Base-by-base conservation (phyloP, 2,797 vertebrate genomes). In the Cirrhinus molitorella region DNA sequence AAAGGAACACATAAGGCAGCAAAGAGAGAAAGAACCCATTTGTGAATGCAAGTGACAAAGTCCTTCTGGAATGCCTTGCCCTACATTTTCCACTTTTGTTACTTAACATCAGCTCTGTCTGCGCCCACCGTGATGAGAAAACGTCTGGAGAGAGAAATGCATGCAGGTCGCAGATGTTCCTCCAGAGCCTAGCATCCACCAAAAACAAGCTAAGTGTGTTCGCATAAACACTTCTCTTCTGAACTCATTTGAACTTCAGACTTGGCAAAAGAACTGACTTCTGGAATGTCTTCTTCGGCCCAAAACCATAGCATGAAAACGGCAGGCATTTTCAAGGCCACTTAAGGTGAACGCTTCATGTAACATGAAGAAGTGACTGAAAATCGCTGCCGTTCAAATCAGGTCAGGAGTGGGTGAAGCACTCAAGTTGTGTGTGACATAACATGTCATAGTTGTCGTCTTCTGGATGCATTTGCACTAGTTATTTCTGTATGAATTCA, bases 21-120 rank as follows among this genome's bases (percentile, higher is more conserved):
- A 17, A 74, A 23, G 45, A 47, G 59, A 49, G 80, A 28, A 25
- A 80, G 66, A 79, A 75, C 61, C 6, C 61, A 49, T 70, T 43
- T 80, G 40, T 65, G 55, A 70, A 63, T 68, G 34, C 51, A 55
- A n/a, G 45, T 59, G 76, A 86, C 76, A 73, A 57, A 78, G 53
- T 75, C 31, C 17, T 53, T 80, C 79, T 53, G 75, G 83, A 87
- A 85, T 86, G 67, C 71, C 57, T 61, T 63, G 74, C 63, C 34
- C 49, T 14, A 66, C 16, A 80, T 83, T 84, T 85, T 75, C 81
- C 79, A 66, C 12, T 40, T 47, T 55, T 34, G 65, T 80, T 28
- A 57, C 19, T 37, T 40, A 40, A 28, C 19, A 65, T 34, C 43
- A 51, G 63, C 19, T 43, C 59, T 40, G 80, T 72, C 49, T 19